Conservation (phyloP, 2,797 vertebrate genomes). For the Forpus xanthops region DNA sequence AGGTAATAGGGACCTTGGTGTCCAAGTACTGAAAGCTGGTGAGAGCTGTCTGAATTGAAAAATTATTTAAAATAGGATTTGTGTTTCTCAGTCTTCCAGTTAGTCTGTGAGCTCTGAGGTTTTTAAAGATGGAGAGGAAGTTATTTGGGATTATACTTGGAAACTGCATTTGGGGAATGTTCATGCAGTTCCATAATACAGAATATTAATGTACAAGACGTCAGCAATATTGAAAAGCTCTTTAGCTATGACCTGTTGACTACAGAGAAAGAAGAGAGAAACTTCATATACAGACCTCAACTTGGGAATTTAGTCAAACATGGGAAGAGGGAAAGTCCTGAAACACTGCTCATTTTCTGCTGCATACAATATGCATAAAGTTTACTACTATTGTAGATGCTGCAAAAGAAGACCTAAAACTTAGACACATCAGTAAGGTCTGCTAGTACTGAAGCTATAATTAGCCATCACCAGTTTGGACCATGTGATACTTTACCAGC, state of each 20-base stretch:
- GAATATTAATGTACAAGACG: neutral
- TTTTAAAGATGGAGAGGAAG: neutral
- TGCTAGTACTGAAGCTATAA: neutral
- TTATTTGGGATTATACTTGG: neutral
- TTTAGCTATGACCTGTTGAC: neutral
- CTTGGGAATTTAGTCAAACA: neutral
- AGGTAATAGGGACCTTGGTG: neutral
- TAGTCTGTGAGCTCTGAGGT: neutral
- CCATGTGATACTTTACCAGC: neutral
- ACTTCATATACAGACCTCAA: neutral
- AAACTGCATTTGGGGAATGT: neutral
- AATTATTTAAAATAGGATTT: neutral
- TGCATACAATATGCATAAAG: accelerated
- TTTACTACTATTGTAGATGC: neutral
- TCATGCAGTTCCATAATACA: neutral
- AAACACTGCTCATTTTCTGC: neutral
- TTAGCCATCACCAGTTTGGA: neutral
- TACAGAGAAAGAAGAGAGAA: neutral
- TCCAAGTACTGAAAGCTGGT: neutral
- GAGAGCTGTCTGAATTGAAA: neutral
- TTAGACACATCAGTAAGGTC: neutral
- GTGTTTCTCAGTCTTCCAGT: neutral
- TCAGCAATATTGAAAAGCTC: neutral
- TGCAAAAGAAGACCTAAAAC: neutral
- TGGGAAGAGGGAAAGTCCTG: neutral